Evolutionary conservation across 1,140 invertebrate species (phyloP), one percentile per base, ranked within the genome.

Genomic region (Zaprionus ornatus): DNA sequence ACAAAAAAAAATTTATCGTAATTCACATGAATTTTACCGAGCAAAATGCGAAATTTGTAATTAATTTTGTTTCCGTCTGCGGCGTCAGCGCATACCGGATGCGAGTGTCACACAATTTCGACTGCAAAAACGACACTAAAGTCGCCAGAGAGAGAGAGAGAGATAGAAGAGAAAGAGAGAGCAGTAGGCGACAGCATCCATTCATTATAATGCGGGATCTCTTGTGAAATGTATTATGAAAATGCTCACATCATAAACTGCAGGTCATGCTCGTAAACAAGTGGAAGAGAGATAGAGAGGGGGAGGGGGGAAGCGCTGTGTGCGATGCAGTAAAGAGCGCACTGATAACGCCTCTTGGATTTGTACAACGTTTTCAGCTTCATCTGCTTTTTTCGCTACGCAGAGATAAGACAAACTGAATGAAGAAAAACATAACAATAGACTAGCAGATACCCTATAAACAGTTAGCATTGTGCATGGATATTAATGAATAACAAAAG

Each of bases 21-120:
- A 45, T 45, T 45, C 40, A 17, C 40, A 45, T 83, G 25, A 66
- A 66, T 57, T 66, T 45, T 66, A 83, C 77, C 76, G 50, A 17
- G 72, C 64, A 57, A 66, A 67, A 72, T 76, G 68, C 71, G 82
- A 74, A 80, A 77, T 83, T 88, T 80, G 77, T 80, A 87, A 87
- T 87, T 87, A 87, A 88, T 87, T 87, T 87, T 68, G 64, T 77
- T 83, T 87, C 83, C 83, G 84, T 57, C 40, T 37, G 35, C 48
- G 35, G 45, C 17, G 50, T 62, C 80, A 63, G 52, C 66, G 71
- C 77, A 82, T 72, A 74, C 77, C 80, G 80, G 80, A 88, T 70
- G 80, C 70, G 72, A 88, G 73, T 87, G 84, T 88, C 83, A 72
- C 77, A 80, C 80, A 60, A 35, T 69, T 74, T 80, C 83, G 66